Conservation (phyloP, 2,888 invertebrate species). For the Perithous albicinctus region DNA sequence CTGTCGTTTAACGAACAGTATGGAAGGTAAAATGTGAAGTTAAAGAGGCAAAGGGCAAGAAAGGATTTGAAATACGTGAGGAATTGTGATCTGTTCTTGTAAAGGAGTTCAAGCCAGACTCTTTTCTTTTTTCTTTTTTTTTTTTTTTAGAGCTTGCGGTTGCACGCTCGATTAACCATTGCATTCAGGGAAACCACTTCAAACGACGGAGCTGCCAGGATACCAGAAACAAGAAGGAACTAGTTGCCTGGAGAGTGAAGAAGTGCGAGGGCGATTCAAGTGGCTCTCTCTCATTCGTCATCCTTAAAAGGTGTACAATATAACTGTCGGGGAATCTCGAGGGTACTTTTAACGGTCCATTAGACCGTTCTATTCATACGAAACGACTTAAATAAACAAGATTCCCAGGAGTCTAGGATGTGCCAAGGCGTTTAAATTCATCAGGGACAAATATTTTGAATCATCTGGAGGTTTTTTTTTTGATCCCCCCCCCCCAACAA, state of each 20-base stretch:
- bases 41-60: background rate
- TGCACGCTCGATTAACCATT: conserved; percentile 43
- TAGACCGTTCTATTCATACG: conserved; percentile 66
- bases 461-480: background rate
- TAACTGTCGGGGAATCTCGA: conserved; percentile 8
- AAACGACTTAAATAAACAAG: conserved; percentile 74
- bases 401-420: conserved; percentile 67
- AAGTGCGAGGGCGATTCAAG: conserved; percentile 1
- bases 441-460: background rate
- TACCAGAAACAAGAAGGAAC: conserved; percentile 55
- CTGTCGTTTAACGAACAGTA: background rate
- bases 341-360: conserved; percentile 32
- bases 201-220: conserved; percentile 63
- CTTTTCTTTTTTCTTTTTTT: too few species aligned
- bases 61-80: background rate
- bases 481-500: too few species aligned
- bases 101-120: background rate
- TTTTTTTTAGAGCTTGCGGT: background rate
- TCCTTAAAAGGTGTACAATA: conserved; percentile 33
- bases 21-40: background rate
- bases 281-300: conserved; percentile 12
- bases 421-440: conserved; percentile 25
- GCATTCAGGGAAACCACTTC: conserved; percentile 61
- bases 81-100: background rate
- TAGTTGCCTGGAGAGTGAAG: background rate